A percentile compares a stretch with the other conserved stretches of the same genome.
Conservation (phyloP, 1,140 invertebrate genomes). For the Hyposmocoma kahamanoa region DNA sequence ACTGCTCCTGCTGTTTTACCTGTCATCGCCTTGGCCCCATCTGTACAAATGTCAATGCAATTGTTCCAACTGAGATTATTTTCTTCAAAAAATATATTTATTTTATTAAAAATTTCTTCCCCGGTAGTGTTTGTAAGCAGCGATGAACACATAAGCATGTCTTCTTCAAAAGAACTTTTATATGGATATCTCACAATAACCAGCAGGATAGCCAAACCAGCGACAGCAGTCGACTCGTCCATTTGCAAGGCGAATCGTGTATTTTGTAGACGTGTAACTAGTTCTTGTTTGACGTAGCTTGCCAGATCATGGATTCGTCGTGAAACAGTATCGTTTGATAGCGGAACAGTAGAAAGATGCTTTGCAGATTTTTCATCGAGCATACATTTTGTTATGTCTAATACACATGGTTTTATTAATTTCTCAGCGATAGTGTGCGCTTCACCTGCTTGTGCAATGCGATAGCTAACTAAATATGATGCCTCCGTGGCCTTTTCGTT, state of each 20-base stretch:
- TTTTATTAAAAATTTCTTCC: conserved; percentile 38
- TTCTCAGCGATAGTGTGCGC: conserved; percentile 25
- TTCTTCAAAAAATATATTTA: conserved; percentile 31
- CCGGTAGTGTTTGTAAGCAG: conserved; percentile 25
- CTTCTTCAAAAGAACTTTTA: conserved; percentile 23
- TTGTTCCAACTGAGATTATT: conserved; percentile 29
- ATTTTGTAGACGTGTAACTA: conserved; percentile 16
- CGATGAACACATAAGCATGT: conserved; percentile 31
- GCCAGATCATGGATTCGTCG: conserved; percentile 22
- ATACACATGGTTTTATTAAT: conserved; percentile 28
- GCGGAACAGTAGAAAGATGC: conserved; percentile 16
- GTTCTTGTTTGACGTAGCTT: conserved; percentile 16
- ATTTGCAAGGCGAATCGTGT: conserved; percentile 18
- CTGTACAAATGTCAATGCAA: conserved; percentile 50
- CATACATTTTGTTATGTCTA: conserved; percentile 30
- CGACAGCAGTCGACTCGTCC: conserved; percentile 20
- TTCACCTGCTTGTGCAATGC: not conserved
- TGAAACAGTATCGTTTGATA: conserved; percentile 17
- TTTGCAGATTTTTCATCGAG: conserved; percentile 16
- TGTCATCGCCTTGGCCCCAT: conserved; percentile 52
- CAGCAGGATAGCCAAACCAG: conserved; percentile 26
- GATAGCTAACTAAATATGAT: not conserved
- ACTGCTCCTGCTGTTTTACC: conserved; percentile 39
- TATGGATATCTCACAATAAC: conserved; percentile 29
- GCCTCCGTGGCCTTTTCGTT: not conserved